These are phyloP conservation scores for Caranx ignobilis DNA, from an alignment of 2,113 vertebrate genomes.

Conservation along the genomic window DNA sequence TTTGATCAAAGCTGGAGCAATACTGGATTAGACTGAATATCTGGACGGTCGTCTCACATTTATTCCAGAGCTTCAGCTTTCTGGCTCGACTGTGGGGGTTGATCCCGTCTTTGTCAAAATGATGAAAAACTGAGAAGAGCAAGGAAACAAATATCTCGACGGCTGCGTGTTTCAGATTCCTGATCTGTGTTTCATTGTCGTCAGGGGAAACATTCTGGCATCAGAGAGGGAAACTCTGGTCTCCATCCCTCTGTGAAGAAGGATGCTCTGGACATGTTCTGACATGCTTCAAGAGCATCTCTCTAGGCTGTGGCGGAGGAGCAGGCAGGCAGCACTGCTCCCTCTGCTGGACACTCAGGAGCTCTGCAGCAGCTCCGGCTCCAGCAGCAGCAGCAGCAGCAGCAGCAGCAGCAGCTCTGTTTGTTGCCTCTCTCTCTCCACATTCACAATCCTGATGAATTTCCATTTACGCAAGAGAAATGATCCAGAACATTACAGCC, in stretches of 20 bases:
- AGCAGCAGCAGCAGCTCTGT: neutral
- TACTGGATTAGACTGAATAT: too few relatives aligned
- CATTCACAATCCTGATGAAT: neutral
- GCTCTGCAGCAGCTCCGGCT: neutral
- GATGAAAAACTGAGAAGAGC: neutral
- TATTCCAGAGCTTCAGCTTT: too few relatives aligned
- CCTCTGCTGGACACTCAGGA: constrained; percentile 79
- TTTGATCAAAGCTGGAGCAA: neutral
- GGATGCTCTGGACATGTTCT: constrained; percentile 82
- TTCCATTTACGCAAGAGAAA: constrained; percentile 24
- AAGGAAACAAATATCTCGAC: constrained; percentile 7
- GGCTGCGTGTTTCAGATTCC: constrained; percentile 34
- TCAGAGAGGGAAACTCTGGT: constrained; percentile 18
- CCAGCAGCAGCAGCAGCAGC: neutral
- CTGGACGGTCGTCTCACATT: too few relatives aligned
- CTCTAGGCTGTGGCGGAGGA: too few relatives aligned
- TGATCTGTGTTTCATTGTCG: constrained; percentile 23
- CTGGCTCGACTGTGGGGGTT: too few relatives aligned
- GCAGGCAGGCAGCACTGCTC: constrained; percentile 60
- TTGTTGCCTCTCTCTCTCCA: neutral
- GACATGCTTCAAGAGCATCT: constrained; percentile 73
- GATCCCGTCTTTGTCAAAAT: neutral
- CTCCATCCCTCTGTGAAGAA: neutral
- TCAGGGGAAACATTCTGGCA: constrained; percentile 3
- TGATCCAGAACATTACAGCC: neutral